Base-by-base conservation (phyloP, 2,113 vertebrate species). In the Leucosticte australis region DNA sequence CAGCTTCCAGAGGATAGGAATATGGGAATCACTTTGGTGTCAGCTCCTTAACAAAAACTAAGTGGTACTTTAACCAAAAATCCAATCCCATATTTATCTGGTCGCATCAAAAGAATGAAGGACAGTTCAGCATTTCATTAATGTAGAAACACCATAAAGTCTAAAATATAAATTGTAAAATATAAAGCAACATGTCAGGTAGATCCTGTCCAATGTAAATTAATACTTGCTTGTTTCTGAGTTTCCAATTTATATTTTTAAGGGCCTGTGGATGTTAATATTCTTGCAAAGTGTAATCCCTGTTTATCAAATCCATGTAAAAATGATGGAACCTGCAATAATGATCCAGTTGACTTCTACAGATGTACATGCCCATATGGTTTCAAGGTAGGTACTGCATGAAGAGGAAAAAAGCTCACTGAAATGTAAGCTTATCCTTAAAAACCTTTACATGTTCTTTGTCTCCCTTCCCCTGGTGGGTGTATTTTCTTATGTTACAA, bases 281-380 rank as follows among this genome's bases (percentile, higher is more conserved):
- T 99, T 95, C 98, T 99, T 92, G 99, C 99, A 39, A 99, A 99
- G 92, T 99, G 99, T 96, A 98, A 99, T n/a, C 99, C 99, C 11
- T 99, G 99, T 90, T 97, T 99, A 80, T 99, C 99, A 47, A 99
- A 98, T 94, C 99, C 99, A 3, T 99, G 99, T 98, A 99, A 98
- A 96, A 99, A 99, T 41, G 99, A 99, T 50, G 99, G 99, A 83
- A 99, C 99, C 49, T 99, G 99, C 97, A 98, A 98, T 91, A 99
- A 98, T 35, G 99, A 99, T 92, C 99, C 99, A 2, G 99, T 99
- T 67, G 98, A 99, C 95, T 99, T 99, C 97, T 99, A 99, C 82
- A 98, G 99, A 92, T 99, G 99, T 93, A 99, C 98, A 83, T 99
- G 99, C 75, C 99, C 99, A 0, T 99, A 98, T 76, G 99, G 99